phyloP scores from a whole-genome alignment of 2,888 invertebrate species.

The Aspidapion aeneum region DNA sequence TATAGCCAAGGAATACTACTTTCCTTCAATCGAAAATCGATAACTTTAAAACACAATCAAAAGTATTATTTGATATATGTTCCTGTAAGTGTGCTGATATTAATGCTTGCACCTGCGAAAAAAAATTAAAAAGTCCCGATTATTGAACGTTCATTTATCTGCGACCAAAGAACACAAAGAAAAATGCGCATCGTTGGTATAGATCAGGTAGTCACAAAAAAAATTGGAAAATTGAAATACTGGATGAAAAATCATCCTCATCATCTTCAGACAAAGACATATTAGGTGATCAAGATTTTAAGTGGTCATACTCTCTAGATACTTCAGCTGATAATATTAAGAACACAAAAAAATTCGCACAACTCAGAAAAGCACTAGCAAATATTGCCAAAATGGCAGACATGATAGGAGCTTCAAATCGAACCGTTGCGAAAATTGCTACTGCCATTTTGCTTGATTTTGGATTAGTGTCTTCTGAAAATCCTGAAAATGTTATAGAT shows the following conservation, averaged over 20 bases:
- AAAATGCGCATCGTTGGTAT: conserved; percentile 8
- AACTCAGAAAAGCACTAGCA: neutral
- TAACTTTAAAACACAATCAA: conserved; percentile 3
- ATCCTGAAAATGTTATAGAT: conserved; percentile 10
- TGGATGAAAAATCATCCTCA: conserved; percentile 1
- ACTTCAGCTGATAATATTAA: neutral
- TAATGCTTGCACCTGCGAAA: neutral
- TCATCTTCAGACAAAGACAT: neutral
- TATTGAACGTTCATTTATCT: neutral
- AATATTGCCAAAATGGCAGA: neutral
- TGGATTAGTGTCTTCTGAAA: conserved; percentile 2
- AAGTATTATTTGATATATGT: conserved; percentile 9
- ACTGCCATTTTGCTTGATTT: conserved; percentile 11
- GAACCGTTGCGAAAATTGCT: conserved; percentile 12
- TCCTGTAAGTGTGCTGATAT: conserved; percentile 7
- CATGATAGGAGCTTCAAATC: conserved; percentile 9
- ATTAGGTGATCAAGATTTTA: neutral
- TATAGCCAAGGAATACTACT: conserved; percentile 1
- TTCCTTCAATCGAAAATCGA: conserved; percentile 10
- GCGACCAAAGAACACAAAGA: conserved; percentile 3
- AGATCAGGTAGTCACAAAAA: conserved; percentile 5
- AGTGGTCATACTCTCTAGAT: neutral
- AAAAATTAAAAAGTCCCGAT: neutral
- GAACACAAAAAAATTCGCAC: neutral
- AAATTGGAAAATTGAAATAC: conserved; percentile 8